Base-by-base conservation (phyloP, 2,797 vertebrate species). In the Clarias platycephalus region DNA sequence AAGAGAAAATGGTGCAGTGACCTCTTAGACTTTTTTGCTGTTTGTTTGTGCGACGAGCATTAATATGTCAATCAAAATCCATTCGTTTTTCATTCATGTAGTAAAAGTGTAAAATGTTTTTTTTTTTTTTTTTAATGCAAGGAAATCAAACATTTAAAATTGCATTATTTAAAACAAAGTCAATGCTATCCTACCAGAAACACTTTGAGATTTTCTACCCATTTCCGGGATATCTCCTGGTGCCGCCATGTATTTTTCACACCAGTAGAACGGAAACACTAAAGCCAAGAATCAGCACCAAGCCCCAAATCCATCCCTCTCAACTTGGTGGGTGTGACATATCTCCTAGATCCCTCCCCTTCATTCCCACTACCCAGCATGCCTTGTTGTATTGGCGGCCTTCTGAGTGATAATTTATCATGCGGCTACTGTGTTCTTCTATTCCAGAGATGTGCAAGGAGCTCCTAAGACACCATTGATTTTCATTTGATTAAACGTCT, bases 401-500 rank as follows among this genome's bases (percentile, higher is more conserved):
- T 90, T 80, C 90, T 77, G 62, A 91, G 90, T 89, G 90, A 92
- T 94, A 93, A 95, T 95, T 95, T 94, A 95, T 94, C 94, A 93
- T 91, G 86, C 90, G 88, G 92, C 90, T 92, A 91, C 92, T 91
- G 90, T 94, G 92, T 92, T 92, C 92, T 86, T 88, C 91, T 90
- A 90, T 94, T 93, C 90, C 92, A 91, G 85, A 89, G 92, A 93
- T 94, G 92, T 90, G 92, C 89, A 91, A 91, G 91, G 89, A 91
- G 91, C 93, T 94, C 93, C 94, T 95, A 94, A 95, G 93, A 92
- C 83, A 86, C 89, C 93, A 95, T 95, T 92, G 95, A 96, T 95
- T 96, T 95, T 94, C 91, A 94, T 95, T 94, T 95, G 94, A 95
- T 96, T 95, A 95, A 95, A 95, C 88, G 93, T 95, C 93, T 91